Evolutionary conservation across 1,140 invertebrate species (phyloP), one percentile per base, ranked within the genome.

Genomic region (Dreissena polymorpha): DNA sequence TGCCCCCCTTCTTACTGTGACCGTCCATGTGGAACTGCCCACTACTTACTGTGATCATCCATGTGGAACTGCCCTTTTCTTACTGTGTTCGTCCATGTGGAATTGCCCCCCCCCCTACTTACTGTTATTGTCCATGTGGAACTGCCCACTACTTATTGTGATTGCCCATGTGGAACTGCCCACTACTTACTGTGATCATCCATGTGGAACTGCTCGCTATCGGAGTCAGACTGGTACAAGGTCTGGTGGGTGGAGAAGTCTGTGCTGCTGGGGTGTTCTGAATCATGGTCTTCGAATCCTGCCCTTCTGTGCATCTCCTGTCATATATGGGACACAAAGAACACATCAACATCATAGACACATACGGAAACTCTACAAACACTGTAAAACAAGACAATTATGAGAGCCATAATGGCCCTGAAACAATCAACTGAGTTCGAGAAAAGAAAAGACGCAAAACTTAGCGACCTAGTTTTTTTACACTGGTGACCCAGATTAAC

Each of bases 141-240:
- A 60, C 39, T n/a, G 51, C 49, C 85, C 83, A 65, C 88, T 87
- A 27, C n/a, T n/a, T n/a, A n/a, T n/a, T n/a, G 57, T 60, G 57
- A 60, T 23, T 10, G 16, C 10, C 21, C 21, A 60, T 23, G 21
- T 23, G 21, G 12, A 39, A 39, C 3, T 39, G 39, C 39, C 39
- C 39, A 8, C 39, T 39, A 39, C 39, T 39, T 39, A 39, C 39
- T n/a, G 57, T 60, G 57, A 60, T 23, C 57, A 6, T 60, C 21
- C 21, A 60, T 23, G 21, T 23, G 21, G 12, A 60, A 60, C 39
- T n/a, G 51, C 49, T 86, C 83, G 65, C 88, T 87, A 27, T 89
- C 86, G n/a, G 86, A 80, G 55, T 83, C 83, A n/a, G 70, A 60
- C 3, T 60, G 57, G 57, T n/a, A n/a, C 16, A 3, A 6, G 16